Evolutionary conservation across 2,888 invertebrate species (phyloP).

Genomic region (Malacosoma neustria): DNA sequence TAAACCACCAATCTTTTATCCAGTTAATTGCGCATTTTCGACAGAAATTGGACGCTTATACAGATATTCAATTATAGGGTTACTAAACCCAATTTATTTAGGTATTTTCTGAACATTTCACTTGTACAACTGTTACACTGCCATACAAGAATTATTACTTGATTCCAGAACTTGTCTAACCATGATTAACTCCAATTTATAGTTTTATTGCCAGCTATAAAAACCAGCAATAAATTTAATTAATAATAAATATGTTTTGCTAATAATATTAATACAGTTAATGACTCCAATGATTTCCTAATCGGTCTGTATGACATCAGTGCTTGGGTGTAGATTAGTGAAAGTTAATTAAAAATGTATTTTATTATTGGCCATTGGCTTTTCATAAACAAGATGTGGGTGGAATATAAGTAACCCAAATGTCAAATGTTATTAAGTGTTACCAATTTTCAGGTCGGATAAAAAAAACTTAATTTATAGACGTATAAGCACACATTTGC

Average conservation of each 20-base stretch:
- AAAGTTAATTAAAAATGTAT: constrained; percentile 44
- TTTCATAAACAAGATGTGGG: not conserved
- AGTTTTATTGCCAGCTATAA: not conserved
- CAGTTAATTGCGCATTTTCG: no score
- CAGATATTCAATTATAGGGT: no score
- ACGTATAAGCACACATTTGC: no score
- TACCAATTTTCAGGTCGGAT: no score
- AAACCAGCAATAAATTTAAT: not conserved
- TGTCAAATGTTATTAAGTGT: no score
- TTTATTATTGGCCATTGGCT: not conserved
- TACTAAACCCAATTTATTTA: no score
- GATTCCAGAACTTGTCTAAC: constrained; percentile 7
- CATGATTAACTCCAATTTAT: not conserved
- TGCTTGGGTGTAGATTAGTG: constrained; percentile 29
- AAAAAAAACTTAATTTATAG: no score
- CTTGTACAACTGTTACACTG: no score
- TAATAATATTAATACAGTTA: not conserved
- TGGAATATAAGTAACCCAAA: not conserved
- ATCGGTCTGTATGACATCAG: constrained; percentile 40
- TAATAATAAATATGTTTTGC: not conserved
- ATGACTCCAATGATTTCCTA: not conserved
- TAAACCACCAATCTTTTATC: no score
- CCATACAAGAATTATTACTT: no score
- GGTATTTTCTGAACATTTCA: no score
- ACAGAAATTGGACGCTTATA: no score